Percentiles rank a stretch among this genome's conserved stretches.
Conservation (phyloP, 1,140 invertebrate genomes). For the Nasonia giraulti region DNA sequence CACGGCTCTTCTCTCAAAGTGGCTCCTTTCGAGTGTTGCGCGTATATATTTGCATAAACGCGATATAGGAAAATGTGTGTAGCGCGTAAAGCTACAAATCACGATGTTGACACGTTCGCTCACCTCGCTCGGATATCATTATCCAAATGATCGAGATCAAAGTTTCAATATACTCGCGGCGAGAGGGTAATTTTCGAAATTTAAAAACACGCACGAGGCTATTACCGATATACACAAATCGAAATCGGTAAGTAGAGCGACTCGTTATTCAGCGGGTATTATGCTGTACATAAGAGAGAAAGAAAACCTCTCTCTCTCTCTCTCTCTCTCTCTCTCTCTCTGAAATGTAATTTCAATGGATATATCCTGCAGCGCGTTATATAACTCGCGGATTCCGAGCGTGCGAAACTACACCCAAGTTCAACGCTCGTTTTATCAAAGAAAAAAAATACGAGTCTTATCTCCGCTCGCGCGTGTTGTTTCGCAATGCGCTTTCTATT, state of each 20-base stretch:
- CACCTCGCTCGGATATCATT: neutral
- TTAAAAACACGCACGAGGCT: too few relatives aligned
- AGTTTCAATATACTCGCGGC: constrained; percentile 1
- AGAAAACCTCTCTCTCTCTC: neutral
- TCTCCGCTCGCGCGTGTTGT: neutral
- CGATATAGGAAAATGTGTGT: neutral
- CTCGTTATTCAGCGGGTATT: too few relatives aligned
- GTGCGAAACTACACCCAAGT: neutral
- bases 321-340: neutral
- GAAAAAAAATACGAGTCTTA: neutral
- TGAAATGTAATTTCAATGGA: constrained; percentile 6
- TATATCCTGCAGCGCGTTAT: neutral
- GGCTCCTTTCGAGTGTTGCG: neutral
- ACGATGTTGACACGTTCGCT: neutral
- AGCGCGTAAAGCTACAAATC: neutral
- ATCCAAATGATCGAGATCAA: constrained; percentile 29
- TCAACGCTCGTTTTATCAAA: neutral
- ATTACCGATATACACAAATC: neutral
- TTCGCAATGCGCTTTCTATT: neutral
- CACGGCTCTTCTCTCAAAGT: constrained; percentile 14
- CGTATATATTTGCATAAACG: too few relatives aligned
- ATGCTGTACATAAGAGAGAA: neutral
- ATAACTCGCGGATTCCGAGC: neutral
- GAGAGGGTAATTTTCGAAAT: too few relatives aligned
- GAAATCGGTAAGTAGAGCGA: too few relatives aligned